Evolutionary conservation across 2,113 vertebrate genomes (phyloP).

Genomic region (Patagioenas fasciata): DNA sequence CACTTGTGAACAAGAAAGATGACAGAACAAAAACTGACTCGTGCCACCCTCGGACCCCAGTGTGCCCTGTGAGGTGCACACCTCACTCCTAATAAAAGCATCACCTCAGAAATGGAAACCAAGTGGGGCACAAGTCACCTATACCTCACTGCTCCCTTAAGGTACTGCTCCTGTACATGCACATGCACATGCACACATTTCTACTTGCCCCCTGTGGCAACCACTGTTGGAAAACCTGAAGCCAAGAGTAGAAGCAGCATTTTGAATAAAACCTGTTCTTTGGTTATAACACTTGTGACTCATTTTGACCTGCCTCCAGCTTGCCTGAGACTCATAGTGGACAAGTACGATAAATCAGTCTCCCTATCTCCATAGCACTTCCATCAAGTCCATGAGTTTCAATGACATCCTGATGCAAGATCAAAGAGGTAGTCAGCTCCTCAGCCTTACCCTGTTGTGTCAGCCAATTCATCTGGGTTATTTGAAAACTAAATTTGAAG

Average conservation of each 20-base stretch:
- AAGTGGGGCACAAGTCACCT: background rate
- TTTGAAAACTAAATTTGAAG: background rate
- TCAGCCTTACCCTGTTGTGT: background rate
- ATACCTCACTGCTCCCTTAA: background rate
- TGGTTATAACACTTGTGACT: background rate
- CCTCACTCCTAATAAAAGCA: too few relatives aligned
- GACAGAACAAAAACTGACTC: background rate
- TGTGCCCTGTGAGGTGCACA: background rate
- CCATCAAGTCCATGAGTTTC: background rate
- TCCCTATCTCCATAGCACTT: background rate
- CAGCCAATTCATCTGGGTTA: background rate
- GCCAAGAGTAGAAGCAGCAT: background rate
- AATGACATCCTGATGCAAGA: background rate
- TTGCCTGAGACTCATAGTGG: background rate
- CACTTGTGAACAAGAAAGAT: background rate
- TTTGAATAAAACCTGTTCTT: background rate
- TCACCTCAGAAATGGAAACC: background rate
- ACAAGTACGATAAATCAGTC: background rate
- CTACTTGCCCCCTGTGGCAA: background rate
- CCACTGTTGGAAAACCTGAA: background rate
- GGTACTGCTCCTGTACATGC: background rate
- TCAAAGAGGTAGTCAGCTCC: background rate
- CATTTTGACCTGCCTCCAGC: background rate
- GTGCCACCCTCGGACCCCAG: background rate
- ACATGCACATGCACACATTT: fast-evolving